Conservation (phyloP, 2,113 vertebrate genomes). For the Lampris megalopsis region DNA sequence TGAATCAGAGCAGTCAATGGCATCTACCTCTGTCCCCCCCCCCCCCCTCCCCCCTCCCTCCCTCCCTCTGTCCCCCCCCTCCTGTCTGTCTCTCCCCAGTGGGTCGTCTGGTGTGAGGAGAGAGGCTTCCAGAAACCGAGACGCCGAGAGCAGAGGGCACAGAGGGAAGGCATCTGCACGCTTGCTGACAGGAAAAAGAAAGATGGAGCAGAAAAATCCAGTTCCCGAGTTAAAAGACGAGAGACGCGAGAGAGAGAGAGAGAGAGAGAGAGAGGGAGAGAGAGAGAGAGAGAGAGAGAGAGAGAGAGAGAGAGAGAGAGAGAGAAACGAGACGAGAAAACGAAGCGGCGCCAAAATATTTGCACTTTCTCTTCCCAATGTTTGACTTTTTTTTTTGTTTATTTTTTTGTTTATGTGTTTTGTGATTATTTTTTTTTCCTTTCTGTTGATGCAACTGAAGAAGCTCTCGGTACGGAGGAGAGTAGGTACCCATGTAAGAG, state of each 20-base stretch:
- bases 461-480: constrained; percentile 54
- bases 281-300: constrained; percentile 36
- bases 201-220: constrained; percentile 63
- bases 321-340: constrained; percentile 57
- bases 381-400: constrained; percentile 63
- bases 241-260: constrained; percentile 33
- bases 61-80: background rate
- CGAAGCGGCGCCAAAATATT: constrained; percentile 83
- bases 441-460: constrained; percentile 56
- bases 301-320: constrained; percentile 36
- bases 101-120: constrained; percentile 83
- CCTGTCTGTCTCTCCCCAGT: constrained; percentile 69
- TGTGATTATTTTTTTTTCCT: constrained; percentile 20
- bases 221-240: constrained; percentile 55
- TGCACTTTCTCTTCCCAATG: constrained; percentile 85
- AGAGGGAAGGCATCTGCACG: constrained; percentile 71
- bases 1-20: constrained; percentile 25
- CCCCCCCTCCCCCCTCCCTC: background rate
- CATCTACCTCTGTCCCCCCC: background rate
- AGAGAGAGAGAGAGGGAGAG: constrained; percentile 38
- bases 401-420: constrained; percentile 62
- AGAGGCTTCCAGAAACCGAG: constrained; percentile 75
- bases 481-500: constrained; percentile 55
- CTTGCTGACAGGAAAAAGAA: constrained; percentile 69
- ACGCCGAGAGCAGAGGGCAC: constrained; percentile 66